Percentiles rank a stretch among this genome's conserved stretches.
These are phyloP conservation scores for Triplophysa siluroides DNA, from an alignment of 2,113 vertebrate species.

Conservation along the genomic window DNA sequence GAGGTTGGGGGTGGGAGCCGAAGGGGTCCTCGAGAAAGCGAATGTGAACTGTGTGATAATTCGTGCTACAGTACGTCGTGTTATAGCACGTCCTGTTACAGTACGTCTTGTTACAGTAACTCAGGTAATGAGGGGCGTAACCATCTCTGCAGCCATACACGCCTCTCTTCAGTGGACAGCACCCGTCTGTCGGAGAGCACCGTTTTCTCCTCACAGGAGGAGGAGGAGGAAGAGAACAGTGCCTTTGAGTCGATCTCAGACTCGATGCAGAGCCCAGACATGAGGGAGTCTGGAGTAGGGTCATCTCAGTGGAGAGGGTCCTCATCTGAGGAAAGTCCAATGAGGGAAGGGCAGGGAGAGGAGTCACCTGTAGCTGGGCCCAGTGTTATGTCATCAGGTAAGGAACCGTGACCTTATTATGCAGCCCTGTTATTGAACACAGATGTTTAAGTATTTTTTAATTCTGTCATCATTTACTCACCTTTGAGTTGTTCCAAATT, in stretches of 20 bases:
- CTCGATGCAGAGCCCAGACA: slow-evolving; percentile 78
- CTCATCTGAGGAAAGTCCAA: slow-evolving; percentile 67
- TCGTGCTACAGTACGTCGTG: slow-evolving; percentile 95
- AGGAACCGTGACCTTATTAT: slow-evolving; percentile 51
- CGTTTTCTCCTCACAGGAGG: slow-evolving; percentile 95
- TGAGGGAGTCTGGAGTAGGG: slow-evolving; percentile 70
- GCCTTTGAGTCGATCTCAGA: slow-evolving; percentile 90
- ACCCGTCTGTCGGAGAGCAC: slow-evolving; percentile 95
- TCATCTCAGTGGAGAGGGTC: slow-evolving; percentile 80
- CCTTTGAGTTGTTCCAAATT: too few species aligned
- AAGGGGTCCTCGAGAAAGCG: slow-evolving; percentile 77
- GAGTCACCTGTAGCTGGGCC: slow-evolving; percentile 82
- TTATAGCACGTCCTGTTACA: slow-evolving; percentile 93
- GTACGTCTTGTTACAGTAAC: slow-evolving; percentile 91
- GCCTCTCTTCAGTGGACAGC: slow-evolving; percentile 94
- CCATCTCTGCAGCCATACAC: slow-evolving; percentile 88
- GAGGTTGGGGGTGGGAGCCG: slow-evolving; percentile 62
- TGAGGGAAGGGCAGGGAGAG: slow-evolving; percentile 72
- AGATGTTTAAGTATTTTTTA: too few species aligned
- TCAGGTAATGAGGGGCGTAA: slow-evolving; percentile 85
- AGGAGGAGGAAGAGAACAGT: slow-evolving; percentile 92
- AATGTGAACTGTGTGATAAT: slow-evolving; percentile 88
- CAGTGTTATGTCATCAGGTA: slow-evolving; percentile 76
- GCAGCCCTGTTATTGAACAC: background rate
- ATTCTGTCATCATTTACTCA: too few species aligned